These are phyloP conservation scores for Falco biarmicus DNA, from an alignment of 2,797 vertebrate species.

Conservation along the genomic window DNA sequence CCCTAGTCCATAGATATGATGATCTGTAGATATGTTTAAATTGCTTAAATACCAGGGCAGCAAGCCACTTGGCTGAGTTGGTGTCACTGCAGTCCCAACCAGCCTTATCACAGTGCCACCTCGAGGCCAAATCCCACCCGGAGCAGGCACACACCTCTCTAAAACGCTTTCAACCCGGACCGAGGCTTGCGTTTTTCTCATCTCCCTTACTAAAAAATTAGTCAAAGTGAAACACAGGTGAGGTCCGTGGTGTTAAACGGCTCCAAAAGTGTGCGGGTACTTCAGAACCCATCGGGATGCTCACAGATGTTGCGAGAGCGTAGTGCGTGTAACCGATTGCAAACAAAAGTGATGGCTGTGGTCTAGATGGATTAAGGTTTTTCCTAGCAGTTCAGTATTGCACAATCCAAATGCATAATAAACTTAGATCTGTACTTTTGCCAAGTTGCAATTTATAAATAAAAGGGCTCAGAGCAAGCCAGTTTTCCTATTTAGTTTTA, in stretches of 20 bases:
- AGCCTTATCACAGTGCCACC: background rate
- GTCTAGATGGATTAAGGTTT: conserved; percentile 8
- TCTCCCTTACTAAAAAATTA: background rate
- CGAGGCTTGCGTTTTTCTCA: fast-evolving
- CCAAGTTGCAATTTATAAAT: conserved; percentile 57
- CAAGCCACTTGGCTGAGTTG: fast-evolving
- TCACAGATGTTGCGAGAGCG: background rate
- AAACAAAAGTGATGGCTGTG: background rate
- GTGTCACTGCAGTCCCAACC: background rate
- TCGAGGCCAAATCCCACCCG: background rate
- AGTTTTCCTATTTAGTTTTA: conserved; percentile 67
- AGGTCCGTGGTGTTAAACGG: fast-evolving
- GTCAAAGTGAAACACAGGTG: background rate
- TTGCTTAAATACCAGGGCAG: background rate
- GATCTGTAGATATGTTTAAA: background rate
- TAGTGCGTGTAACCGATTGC: background rate
- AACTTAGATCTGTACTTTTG: conserved; percentile 50
- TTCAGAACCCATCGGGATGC: background rate
- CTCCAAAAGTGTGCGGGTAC: fast-evolving
- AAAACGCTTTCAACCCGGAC: fast-evolving
- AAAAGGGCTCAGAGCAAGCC: conserved; percentile 48
- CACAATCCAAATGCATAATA: conserved; percentile 24
- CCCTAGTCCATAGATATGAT: background rate
- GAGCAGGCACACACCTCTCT: background rate
- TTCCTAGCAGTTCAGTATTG: background rate